A percentile compares a stretch with the other conserved stretches of the same genome.
Conservation (phyloP, 1,140 invertebrate species). For the Lasaia peninsularis region DNA sequence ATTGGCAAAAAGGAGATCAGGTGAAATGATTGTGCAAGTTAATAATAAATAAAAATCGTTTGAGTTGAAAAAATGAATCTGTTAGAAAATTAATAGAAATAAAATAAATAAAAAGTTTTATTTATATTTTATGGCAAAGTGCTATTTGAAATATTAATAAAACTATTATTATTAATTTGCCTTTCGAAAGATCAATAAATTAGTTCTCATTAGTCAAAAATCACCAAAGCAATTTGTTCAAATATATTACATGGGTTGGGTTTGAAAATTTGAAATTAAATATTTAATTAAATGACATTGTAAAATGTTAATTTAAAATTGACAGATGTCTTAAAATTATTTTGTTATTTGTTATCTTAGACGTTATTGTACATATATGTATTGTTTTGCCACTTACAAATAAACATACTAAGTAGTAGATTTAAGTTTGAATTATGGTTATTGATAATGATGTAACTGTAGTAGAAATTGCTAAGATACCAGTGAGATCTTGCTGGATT, state of each 20-base stretch:
- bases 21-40: neutral
- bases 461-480: neutral
- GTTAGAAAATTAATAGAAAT: too few relatives aligned
- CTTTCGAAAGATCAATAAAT: neutral
- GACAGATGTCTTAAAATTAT: conserved; percentile 11
- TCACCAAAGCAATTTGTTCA: conserved; percentile 33
- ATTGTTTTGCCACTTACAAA: neutral
- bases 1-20: conserved; percentile 16
- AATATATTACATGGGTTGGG: conserved; percentile 15
- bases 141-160: neutral
- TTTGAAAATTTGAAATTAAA: conserved; percentile 6
- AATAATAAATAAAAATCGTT: neutral
- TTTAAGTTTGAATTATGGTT: conserved; percentile 8
- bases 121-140: neutral
- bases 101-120: neutral
- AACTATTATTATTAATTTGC: neutral
- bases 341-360: conserved; percentile 17
- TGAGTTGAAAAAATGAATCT: neutral
- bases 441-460: conserved; percentile 21
- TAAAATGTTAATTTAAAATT: conserved; percentile 15
- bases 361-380: conserved; percentile 16
- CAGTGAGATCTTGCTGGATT: neutral
- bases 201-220: conserved; percentile 30
- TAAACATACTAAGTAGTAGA: neutral
- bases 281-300: conserved; percentile 7